Evolutionary conservation across 2,797 vertebrate genomes (phyloP).

Genomic region (Argentina silus): DNA sequence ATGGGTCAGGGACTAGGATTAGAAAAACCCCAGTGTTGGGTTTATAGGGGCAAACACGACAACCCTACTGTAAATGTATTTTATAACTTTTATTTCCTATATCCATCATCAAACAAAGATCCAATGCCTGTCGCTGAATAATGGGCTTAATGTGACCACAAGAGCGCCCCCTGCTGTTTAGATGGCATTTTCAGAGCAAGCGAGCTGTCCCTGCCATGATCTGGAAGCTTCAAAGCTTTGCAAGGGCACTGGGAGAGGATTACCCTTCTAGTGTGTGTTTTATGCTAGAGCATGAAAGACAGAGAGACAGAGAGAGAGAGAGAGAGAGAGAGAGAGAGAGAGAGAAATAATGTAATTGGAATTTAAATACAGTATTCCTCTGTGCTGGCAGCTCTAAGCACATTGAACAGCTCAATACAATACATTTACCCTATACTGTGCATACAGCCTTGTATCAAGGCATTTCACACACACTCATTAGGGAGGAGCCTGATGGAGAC

Average conservation of each 20-base stretch:
- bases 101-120: slow-evolving; percentile 1
- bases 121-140: not conserved
- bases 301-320: not conserved
- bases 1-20: slow-evolving; percentile 20
- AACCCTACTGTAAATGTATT: slow-evolving; percentile 8
- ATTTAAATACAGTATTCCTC: not conserved
- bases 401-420: slow-evolving; percentile 30
- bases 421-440: slow-evolving; percentile 18
- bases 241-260: not conserved
- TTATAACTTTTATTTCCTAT: slow-evolving; percentile 28
- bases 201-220: not conserved
- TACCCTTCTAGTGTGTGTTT: too few species aligned
- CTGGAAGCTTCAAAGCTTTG: not conserved
- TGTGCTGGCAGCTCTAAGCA: slow-evolving; percentile 19
- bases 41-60: not conserved
- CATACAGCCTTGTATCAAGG: slow-evolving; percentile 24
- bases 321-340: not conserved
- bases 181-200: not conserved
- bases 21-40: not conserved
- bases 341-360: not conserved
- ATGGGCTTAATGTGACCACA: not conserved
- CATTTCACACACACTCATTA: slow-evolving; percentile 45
- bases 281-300: not conserved
- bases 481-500: slow-evolving; percentile 41
- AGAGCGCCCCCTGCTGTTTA: not conserved